Evolutionary conservation across 2,113 vertebrate species (phyloP).

Genomic region (Ascaphus truei): DNA sequence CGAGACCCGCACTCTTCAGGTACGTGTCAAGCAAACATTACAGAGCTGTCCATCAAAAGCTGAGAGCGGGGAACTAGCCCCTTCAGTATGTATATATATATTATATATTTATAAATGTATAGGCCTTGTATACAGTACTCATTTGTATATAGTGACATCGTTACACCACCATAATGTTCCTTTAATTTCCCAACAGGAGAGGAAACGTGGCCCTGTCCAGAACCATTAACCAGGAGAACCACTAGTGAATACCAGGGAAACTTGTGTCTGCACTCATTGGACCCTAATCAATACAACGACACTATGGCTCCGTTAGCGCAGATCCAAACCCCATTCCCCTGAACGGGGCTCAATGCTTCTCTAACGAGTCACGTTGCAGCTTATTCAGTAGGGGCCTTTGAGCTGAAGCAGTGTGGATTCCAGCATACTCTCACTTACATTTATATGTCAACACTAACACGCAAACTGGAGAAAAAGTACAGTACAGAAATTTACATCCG

Average conservation of each 20-base stretch:
- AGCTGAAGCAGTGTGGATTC: no score
- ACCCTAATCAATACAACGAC: no score
- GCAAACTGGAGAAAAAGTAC: constrained; percentile 31
- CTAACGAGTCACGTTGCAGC: no score
- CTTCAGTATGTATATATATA: constrained; percentile 46
- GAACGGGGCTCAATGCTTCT: no score
- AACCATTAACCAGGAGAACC: no score
- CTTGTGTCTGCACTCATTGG: no score
- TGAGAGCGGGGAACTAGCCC: constrained; percentile 36
- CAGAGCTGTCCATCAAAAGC: constrained; percentile 52
- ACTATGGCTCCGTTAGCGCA: no score
- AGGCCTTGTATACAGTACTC: constrained; percentile 54
- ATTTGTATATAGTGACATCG: constrained; percentile 60
- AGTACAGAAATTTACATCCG: neutral
- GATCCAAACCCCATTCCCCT: no score
- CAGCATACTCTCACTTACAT: constrained; percentile 24
- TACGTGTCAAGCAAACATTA: constrained; percentile 38
- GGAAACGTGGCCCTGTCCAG: neutral
- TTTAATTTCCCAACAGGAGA: neutral
- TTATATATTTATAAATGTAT: constrained; percentile 66
- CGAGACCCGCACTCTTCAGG: constrained; percentile 31
- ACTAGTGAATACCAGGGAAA: no score
- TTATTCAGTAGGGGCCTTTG: no score
- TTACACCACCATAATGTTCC: constrained; percentile 46
- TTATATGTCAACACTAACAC: constrained; percentile 37